Percentiles rank a stretch among this genome's conserved stretches.
phyloP scores from a whole-genome alignment of 2,888 invertebrate species.

The Ectemnius lituratus region DNA sequence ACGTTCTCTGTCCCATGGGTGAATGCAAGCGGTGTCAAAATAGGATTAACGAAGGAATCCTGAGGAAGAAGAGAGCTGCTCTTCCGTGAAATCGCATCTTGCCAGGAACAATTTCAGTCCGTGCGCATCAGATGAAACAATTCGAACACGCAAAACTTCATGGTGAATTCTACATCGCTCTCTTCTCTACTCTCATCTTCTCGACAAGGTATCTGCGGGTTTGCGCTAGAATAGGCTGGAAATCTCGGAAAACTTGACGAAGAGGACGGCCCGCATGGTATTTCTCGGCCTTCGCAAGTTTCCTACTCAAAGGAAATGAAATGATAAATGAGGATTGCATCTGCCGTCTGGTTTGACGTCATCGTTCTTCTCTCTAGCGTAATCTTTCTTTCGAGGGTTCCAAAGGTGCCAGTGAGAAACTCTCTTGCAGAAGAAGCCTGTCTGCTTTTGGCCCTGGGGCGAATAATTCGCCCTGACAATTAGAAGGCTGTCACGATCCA shows the following conservation, averaged over 20 bases:
- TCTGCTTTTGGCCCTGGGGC: not conserved
- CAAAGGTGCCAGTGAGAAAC: too few species aligned
- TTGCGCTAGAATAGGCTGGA: not conserved
- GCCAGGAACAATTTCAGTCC: not conserved
- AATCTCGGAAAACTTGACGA: too few species aligned
- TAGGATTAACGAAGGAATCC: slow-evolving; percentile 18
- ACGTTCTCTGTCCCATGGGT: not conserved
- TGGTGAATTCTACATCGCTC: not conserved
- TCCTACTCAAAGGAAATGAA: not conserved
- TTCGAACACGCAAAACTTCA: slow-evolving; percentile 12
- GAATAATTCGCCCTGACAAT: slow-evolving; percentile 36
- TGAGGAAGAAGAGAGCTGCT: not conserved
- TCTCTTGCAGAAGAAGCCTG: too few species aligned
- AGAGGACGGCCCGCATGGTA: too few species aligned
- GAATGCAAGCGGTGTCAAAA: slow-evolving; percentile 6
- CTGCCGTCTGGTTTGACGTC: too few species aligned
- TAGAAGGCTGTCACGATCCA: slow-evolving; percentile 33
- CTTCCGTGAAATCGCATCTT: slow-evolving; percentile 12
- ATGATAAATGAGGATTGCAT: too few species aligned
- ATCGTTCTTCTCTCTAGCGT: too few species aligned
- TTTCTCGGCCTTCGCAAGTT: too few species aligned
- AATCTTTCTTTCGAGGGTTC: too few species aligned
- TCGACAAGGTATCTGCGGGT: too few species aligned
- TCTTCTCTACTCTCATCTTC: not conserved
- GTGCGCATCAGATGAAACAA: slow-evolving; percentile 3